These are phyloP conservation scores for Trididemnum nubilum DNA, from an alignment of 23 tunicate genomes.

Conservation along the genomic window DNA sequence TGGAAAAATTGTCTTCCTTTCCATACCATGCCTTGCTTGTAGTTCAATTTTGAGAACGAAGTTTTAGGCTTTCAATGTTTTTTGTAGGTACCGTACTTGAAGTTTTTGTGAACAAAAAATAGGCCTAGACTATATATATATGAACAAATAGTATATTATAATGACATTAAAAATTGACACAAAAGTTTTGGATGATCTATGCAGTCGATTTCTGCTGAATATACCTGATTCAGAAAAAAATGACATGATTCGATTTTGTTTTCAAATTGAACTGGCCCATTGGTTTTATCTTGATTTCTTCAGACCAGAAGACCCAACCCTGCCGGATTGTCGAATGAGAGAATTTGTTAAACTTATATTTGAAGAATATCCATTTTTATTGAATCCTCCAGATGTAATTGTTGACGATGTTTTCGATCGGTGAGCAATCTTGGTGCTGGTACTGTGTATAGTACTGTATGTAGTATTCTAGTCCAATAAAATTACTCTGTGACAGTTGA, in stretches of 20 bases:
- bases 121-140: too few species aligned
- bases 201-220: conserved; percentile 92
- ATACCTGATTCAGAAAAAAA: conserved; percentile 75
- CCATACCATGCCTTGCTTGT: too few species aligned
- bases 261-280: conserved; percentile 93
- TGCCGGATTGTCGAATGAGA: conserved; percentile 82
- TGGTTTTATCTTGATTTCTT: conserved; percentile 95
- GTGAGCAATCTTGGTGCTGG: too few species aligned
- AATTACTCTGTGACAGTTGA: too few species aligned
- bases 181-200: conserved; percentile 77
- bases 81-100: too few species aligned
- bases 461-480: background rate
- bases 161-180: conserved; percentile 37
- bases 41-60: too few species aligned
- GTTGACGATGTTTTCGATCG: conserved; percentile 62
- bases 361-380: conserved; percentile 75
- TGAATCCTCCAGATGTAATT: conserved; percentile 63
- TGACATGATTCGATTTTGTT: conserved; percentile 87
- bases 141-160: too few species aligned
- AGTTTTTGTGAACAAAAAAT: too few species aligned
- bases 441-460: background rate
- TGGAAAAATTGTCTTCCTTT: too few species aligned
- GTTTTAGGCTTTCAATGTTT: too few species aligned
- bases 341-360: conserved; percentile 81
- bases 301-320: conserved; percentile 59